A percentile compares a stretch with the other conserved stretches of the same genome.
These are phyloP conservation scores for Mesodorylaimus sp. DNA, from an alignment of 2,888 invertebrate genomes.

Conservation along the genomic window DNA sequence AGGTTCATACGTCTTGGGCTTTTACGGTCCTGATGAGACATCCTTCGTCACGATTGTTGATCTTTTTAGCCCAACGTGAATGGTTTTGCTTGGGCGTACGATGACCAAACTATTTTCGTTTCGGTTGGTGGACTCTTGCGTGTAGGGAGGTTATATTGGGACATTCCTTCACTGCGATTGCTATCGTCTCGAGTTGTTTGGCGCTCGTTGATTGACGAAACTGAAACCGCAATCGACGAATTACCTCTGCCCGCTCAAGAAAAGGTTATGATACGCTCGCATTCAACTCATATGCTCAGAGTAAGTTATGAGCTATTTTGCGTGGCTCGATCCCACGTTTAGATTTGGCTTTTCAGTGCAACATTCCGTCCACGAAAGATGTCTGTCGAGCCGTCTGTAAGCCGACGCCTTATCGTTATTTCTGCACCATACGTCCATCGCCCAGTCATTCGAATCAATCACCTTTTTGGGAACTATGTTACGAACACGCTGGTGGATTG, in stretches of 20 bases:
- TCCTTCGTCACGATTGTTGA: no score
- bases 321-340: not conserved
- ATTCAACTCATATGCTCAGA: slow-evolving; percentile 57
- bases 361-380: slow-evolving; percentile 70
- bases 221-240: slow-evolving; percentile 41
- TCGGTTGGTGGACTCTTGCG: slow-evolving; percentile 72
- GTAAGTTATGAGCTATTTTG: slow-evolving; percentile 38
- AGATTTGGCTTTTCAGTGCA: slow-evolving; percentile 48
- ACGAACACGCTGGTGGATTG: slow-evolving; percentile 85
- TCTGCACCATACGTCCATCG: slow-evolving; percentile 67
- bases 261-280: slow-evolving; percentile 15
- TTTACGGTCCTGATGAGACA: no score
- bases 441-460: slow-evolving; percentile 16
- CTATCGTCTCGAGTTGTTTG: slow-evolving; percentile 24
- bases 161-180: slow-evolving; percentile 29
- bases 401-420: slow-evolving; percentile 68
- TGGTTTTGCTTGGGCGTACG: slow-evolving; percentile 94
- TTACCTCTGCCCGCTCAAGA: slow-evolving; percentile 64
- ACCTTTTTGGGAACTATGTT: slow-evolving; percentile 46
- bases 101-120: slow-evolving; percentile 79
- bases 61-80: slow-evolving; percentile 61
- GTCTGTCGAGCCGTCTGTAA: slow-evolving; percentile 79
- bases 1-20: no score
- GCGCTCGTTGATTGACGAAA: slow-evolving; percentile 19
- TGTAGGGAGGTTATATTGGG: slow-evolving; percentile 59